These are phyloP conservation scores for Musca domestica DNA, from an alignment of 1,140 invertebrate genomes.

Conservation along the genomic window DNA sequence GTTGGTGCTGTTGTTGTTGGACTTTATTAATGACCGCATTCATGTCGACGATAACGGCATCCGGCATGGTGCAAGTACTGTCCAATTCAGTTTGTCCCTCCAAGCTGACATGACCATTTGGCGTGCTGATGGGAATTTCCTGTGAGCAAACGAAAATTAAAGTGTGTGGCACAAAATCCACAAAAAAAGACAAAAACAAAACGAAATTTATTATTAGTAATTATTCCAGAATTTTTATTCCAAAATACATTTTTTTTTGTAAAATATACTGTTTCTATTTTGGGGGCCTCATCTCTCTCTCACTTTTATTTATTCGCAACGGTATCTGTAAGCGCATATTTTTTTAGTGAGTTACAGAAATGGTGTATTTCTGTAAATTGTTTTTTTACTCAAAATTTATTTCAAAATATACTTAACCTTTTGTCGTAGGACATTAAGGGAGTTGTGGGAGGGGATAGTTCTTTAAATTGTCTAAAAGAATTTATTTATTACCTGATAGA, in stretches of 20 bases:
- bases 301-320: too few relatives aligned
- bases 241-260: too few relatives aligned
- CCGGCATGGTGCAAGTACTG: conserved; percentile 39
- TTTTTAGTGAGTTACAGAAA: conserved; percentile 26
- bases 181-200: conserved; percentile 1
- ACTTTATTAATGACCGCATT: conserved; percentile 48
- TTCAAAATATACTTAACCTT: conserved; percentile 11
- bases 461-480: background rate
- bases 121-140: conserved; percentile 45
- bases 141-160: conserved; percentile 17
- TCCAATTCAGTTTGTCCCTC: conserved; percentile 50
- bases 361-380: conserved; percentile 15
- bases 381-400: conserved; percentile 14
- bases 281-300: too few relatives aligned
- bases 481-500: conserved; percentile 56
- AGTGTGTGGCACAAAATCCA: background rate
- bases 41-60: conserved; percentile 51
- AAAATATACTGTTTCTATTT: background rate
- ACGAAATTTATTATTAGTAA: background rate
- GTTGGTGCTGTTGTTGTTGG: conserved; percentile 42
- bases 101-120: conserved; percentile 40
- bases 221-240: background rate
- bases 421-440: background rate
- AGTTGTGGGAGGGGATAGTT: background rate
- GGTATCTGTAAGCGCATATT: conserved; percentile 27